phyloP scores from a whole-genome alignment of 2,888 invertebrate genomes.

The Drosophila demipolita region DNA sequence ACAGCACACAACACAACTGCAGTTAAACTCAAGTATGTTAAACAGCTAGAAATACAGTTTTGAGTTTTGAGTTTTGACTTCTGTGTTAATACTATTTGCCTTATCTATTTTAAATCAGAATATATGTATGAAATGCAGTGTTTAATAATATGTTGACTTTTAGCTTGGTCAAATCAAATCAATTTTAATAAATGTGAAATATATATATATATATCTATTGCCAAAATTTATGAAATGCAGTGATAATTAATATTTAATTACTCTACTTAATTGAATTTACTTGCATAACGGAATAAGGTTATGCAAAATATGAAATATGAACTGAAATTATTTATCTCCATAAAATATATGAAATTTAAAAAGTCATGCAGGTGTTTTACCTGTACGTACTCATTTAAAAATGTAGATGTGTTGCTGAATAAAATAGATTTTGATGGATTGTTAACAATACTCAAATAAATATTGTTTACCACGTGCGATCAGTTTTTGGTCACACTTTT shows the following conservation, averaged over 20 bases:
- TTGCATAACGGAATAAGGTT: not conserved
- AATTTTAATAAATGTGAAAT: too few species aligned
- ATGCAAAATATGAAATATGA: not conserved
- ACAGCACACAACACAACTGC: constrained; percentile 9
- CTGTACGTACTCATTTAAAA: not conserved
- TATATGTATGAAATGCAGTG: too few species aligned
- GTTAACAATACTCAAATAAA: not conserved
- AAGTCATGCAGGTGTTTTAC: not conserved
- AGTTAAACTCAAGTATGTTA: not conserved
- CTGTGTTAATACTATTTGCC: too few species aligned
- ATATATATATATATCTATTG: too few species aligned
- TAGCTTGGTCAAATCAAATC: too few species aligned
- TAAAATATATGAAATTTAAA: not conserved
- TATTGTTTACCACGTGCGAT: constrained; percentile 46
- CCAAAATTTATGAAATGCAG: too few species aligned
- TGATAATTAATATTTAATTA: not conserved
- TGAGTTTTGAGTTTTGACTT: too few species aligned
- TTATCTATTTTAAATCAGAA: too few species aligned
- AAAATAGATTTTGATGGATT: not conserved
- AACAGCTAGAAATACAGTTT: not conserved
- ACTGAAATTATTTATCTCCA: not conserved
- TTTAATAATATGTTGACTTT: too few species aligned
- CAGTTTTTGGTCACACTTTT: constrained; percentile 4
- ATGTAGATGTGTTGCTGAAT: not conserved
- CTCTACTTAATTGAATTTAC: not conserved